Conservation (phyloP, 1,140 invertebrate genomes). For the Pygmarrhopalites habei region DNA sequence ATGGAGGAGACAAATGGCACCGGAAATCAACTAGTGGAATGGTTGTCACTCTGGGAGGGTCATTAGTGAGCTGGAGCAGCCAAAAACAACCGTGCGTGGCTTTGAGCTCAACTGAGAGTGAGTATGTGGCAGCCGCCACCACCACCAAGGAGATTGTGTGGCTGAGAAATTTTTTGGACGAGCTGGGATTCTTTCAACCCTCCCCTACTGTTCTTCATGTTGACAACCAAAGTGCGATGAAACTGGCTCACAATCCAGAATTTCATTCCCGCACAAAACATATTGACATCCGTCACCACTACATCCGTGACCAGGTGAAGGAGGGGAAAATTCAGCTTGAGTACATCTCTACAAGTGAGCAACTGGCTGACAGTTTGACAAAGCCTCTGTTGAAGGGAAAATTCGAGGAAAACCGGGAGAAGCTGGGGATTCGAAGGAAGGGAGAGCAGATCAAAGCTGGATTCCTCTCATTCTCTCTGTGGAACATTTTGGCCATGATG, state of each 20-base stretch:
- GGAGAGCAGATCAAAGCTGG: neutral
- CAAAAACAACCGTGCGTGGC: conserved; percentile 44
- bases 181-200: conserved; percentile 6
- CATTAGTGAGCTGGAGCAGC: conserved; percentile 39
- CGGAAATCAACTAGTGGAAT: conserved; percentile 11
- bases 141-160: neutral
- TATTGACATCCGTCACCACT: conserved; percentile 40
- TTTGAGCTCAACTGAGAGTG: conserved; percentile 42
- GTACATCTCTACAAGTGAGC: conserved; percentile 18
- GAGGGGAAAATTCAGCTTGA: conserved; percentile 7
- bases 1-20: conserved; percentile 25
- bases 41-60: neutral
- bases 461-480: neutral
- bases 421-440: neutral
- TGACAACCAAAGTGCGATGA: conserved; percentile 35
- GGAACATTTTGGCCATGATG: neutral
- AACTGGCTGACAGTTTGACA: conserved; percentile 38
- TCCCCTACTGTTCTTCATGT: neutral
- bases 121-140: neutral
- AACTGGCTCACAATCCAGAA: conserved; percentile 37
- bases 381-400: conserved; percentile 30
- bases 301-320: conserved; percentile 31
- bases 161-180: neutral
- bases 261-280: conserved; percentile 40
- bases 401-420: neutral